Conservation (phyloP, 2,113 vertebrate species). For the Numida meleagris region DNA sequence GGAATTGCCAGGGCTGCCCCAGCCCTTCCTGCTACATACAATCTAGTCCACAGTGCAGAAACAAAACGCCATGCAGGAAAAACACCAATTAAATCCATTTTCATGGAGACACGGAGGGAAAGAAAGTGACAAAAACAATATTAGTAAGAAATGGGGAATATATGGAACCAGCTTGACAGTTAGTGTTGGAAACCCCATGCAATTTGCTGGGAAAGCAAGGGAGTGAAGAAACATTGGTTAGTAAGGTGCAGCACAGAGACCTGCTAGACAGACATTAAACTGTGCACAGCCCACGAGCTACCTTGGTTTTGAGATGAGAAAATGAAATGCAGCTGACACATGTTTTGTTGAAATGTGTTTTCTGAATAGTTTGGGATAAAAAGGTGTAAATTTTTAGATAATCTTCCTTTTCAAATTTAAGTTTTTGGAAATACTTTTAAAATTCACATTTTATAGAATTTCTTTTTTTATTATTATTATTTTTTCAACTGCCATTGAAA, state of each 20-base stretch:
- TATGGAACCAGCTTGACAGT: background rate
- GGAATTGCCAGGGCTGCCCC: conserved; percentile 44
- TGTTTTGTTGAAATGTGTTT: conserved; percentile 30
- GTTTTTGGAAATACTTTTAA: background rate
- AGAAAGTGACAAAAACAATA: conserved; percentile 49
- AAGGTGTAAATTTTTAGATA: background rate
- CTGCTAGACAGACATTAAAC: conserved; percentile 41
- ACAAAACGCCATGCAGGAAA: conserved; percentile 66
- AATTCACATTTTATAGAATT: background rate
- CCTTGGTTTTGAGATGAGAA: background rate
- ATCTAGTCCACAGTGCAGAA: conserved; percentile 52
- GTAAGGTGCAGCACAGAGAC: conserved; percentile 28
- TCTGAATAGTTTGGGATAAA: background rate
- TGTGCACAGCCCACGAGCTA: background rate
- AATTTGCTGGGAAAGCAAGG: conserved; percentile 37
- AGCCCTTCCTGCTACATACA: conserved; percentile 67
- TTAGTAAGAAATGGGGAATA: conserved; percentile 48
- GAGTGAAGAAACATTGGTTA: conserved; percentile 55
- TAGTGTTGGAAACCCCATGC: conserved; percentile 33
- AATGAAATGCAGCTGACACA: conserved; percentile 6
- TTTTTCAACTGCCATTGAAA: background rate
- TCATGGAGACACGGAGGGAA: conserved; percentile 29
- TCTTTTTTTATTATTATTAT: accelerated
- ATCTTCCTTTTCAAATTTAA: background rate
- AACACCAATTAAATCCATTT: conserved; percentile 57